Evolutionary conservation across 2,888 invertebrate species (phyloP), one percentile per base, ranked within the genome.

Genomic region (Abscondita cerata): DNA sequence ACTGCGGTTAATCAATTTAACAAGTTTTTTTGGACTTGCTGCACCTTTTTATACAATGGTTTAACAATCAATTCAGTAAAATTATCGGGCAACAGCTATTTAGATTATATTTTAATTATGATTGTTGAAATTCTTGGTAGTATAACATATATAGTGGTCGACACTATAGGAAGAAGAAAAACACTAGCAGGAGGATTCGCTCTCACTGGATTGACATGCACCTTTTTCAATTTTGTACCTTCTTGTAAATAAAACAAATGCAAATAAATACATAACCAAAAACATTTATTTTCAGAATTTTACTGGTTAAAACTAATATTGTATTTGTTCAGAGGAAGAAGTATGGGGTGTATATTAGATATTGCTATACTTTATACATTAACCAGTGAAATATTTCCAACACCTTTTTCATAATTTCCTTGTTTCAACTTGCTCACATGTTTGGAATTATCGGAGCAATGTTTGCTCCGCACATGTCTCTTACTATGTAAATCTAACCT

Each of bases 21-120:
- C 89, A 11, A 85, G n/a, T n/a, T 91, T 69, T 91, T 91, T 82
- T 92, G 92, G 92, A 86, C 91, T 12, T 88, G 91, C 0, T 87
- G 89, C 70, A 89, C 90, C 0, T 87, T 93, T 65, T 87, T 92
- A 15, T 93, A 91, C 77, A 93, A 92, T 72, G 93, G 93, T 0
- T 79, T 93, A 36, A 91, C 91, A 0, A 83, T 93, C 53, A 92
- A 91, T 78, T 88, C 92, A 0, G 91, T 91, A 1, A 84, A 89
- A 0, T 79, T 93, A 47, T 87, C 86, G 15, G 92, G 92, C 1
- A 87, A 92, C 76, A 87, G 87, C 70, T 92, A 92, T 75, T 77
- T 90, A 11, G 93, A 92, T 79, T 93, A 91, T 73, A 88, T 91
- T 16, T 76, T 89, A 54, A 88, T 87, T 0, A 82, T 86, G 0